Percentiles rank a stretch among this genome's conserved stretches.
These are phyloP conservation scores for Lacanobia oleracea DNA, from an alignment of 2,888 invertebrate species.

Conservation along the genomic window DNA sequence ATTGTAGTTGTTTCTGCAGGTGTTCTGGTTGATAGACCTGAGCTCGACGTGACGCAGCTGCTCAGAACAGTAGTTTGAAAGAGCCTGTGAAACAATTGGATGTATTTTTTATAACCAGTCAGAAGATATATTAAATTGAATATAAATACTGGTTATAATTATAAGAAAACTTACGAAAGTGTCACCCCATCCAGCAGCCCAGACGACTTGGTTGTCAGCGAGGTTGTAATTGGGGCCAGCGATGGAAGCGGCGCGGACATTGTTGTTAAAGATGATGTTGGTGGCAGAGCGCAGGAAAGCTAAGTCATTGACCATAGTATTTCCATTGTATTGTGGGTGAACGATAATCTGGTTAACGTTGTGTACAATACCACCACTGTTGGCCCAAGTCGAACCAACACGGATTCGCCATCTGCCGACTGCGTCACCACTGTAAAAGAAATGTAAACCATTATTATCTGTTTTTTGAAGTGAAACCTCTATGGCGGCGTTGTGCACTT, in stretches of 20 bases:
- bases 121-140: too few species aligned
- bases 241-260: slow-evolving; percentile 58
- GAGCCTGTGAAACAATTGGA: slow-evolving; percentile 45
- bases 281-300: slow-evolving; percentile 5
- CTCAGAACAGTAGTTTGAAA: slow-evolving; percentile 64
- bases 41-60: slow-evolving; percentile 74
- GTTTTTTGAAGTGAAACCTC: too few species aligned
- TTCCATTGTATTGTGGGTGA: slow-evolving; percentile 62
- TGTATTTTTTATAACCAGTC: neutral
- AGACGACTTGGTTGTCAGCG: slow-evolving; percentile 71
- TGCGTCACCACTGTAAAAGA: slow-evolving; percentile 60
- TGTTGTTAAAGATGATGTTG: slow-evolving; percentile 43
- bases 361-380: slow-evolving; percentile 69
- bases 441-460: neutral
- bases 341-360: slow-evolving; percentile 48
- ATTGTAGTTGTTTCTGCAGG: slow-evolving; percentile 68
- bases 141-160: too few species aligned
- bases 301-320: slow-evolving; percentile 65
- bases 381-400: slow-evolving; percentile 68
- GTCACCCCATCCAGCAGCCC: slow-evolving; percentile 77
- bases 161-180: slow-evolving; percentile 64
- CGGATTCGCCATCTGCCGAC: slow-evolving; percentile 65
- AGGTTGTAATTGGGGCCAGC: slow-evolving; percentile 71
- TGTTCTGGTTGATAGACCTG: slow-evolving; percentile 68
- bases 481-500: too few species aligned